A percentile compares a stretch with the other conserved stretches of the same genome.
Conservation (phyloP, 2,797 vertebrate genomes). For the Chelmon rostratus region DNA sequence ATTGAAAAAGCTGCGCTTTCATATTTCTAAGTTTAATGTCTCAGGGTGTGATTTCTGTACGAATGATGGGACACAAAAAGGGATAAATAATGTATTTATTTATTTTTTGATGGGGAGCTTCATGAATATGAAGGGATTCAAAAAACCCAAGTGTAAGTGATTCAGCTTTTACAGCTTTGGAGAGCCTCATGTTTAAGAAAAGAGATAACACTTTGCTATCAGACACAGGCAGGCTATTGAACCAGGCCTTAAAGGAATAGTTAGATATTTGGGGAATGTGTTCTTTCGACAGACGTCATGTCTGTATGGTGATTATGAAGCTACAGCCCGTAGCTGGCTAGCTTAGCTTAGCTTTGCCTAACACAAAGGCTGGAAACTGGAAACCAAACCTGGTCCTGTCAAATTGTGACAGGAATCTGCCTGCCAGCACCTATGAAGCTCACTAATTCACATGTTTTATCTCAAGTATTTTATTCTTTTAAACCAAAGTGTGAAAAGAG, state of each 20-base stretch:
- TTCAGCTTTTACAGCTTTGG: constrained; percentile 47
- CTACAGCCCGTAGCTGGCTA: neutral
- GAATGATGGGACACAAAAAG: constrained; percentile 51
- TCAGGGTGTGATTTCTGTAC: constrained; percentile 51
- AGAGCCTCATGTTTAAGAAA: constrained; percentile 33
- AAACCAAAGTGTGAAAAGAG: neutral
- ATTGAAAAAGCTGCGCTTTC: constrained; percentile 62
- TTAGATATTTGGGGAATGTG: constrained; percentile 24
- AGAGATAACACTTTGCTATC: constrained; percentile 30
- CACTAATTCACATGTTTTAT: neutral
- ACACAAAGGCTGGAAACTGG: neutral
- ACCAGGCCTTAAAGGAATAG: constrained; percentile 6
- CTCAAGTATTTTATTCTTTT: neutral
- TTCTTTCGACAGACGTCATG: constrained; percentile 5
- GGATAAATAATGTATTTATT: constrained; percentile 60
- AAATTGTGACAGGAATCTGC: neutral
- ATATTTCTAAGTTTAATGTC: constrained; percentile 59
- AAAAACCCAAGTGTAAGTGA: constrained; percentile 37
- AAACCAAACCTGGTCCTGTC: neutral
- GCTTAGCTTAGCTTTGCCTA: neutral
- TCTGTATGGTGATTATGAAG: constrained; percentile 1
- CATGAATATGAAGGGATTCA: constrained; percentile 51
- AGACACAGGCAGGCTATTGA: constrained; percentile 23
- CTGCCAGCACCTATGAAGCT: neutral
- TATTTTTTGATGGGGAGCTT: constrained; percentile 44